Percentiles rank a stretch among this genome's conserved stretches.
These are phyloP conservation scores for Stercorarius parasiticus DNA, from an alignment of 2,113 vertebrate genomes.

Conservation along the genomic window DNA sequence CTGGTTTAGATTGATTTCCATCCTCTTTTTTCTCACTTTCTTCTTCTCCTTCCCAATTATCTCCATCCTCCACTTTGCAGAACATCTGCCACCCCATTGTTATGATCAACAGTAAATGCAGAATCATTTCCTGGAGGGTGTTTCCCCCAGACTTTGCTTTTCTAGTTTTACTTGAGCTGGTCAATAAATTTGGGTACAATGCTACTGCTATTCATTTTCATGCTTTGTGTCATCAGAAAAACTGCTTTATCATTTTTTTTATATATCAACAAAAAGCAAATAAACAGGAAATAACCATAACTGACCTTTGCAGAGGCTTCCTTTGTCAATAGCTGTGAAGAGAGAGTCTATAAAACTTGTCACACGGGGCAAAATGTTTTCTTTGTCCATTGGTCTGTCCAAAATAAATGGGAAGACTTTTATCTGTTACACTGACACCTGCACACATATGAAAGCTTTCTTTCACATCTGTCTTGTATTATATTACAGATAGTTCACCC, in stretches of 20 bases:
- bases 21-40: not conserved
- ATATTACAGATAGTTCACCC: not conserved
- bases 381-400: conserved; percentile 81
- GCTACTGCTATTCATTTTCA: not conserved
- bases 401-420: not conserved
- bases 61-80: not conserved
- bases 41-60: not conserved
- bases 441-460: not conserved
- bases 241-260: not conserved
- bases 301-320: conserved; percentile 83
- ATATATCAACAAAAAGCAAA: not conserved
- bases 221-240: not conserved
- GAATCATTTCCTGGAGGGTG: not conserved
- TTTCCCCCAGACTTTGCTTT: not conserved
- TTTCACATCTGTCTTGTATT: not conserved
- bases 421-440: not conserved
- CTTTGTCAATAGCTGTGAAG: conserved; percentile 76
- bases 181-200: not conserved
- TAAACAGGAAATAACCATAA: not conserved
- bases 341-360: conserved; percentile 77
- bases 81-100: not conserved
- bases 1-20: not conserved
- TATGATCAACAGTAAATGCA: not conserved
- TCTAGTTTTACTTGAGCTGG: not conserved
- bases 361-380: conserved; percentile 70